These are phyloP conservation scores for Callospermophilus lateralis DNA, from an alignment of 2,113 vertebrate genomes.

Conservation along the genomic window DNA sequence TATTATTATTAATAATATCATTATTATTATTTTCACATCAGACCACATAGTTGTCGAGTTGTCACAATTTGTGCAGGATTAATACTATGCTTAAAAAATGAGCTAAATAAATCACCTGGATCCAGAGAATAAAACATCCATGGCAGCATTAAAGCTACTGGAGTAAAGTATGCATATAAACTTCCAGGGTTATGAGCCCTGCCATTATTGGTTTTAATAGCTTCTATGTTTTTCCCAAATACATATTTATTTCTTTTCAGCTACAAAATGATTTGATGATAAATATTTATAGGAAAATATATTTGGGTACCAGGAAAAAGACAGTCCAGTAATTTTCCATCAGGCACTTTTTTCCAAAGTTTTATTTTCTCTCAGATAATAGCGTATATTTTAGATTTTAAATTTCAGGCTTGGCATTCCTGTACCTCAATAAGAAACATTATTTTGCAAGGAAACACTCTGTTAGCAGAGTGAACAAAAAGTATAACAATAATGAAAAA, in stretches of 20 bases:
- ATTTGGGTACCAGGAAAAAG: conserved; percentile 24
- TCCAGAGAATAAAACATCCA: conserved; percentile 55
- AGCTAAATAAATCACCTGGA: conserved; percentile 27
- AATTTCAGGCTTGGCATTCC: conserved; percentile 71
- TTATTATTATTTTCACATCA: not conserved
- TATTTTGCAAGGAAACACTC: conserved; percentile 44
- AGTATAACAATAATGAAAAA: conserved; percentile 44
- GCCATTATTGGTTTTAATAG: not conserved
- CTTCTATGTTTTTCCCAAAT: not conserved
- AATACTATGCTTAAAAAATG: not conserved
- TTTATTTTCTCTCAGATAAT: conserved; percentile 72
- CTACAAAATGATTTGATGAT: conserved; percentile 65
- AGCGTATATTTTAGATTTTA: conserved; percentile 77
- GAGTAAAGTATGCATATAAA: not conserved
- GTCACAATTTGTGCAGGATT: not conserved
- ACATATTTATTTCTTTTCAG: conserved; percentile 57
- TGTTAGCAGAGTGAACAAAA: conserved; percentile 63
- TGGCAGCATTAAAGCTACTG: not conserved
- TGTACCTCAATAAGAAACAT: conserved; percentile 73
- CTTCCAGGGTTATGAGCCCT: not conserved
- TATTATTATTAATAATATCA: too few species aligned
- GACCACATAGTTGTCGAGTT: not conserved
- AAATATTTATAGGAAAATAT: conserved; percentile 63
- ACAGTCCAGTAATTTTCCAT: conserved; percentile 73
- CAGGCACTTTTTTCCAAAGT: conserved; percentile 74